Evolutionary conservation across 2,797 vertebrate species (phyloP).

Genomic region (Rhinoraja longicauda): DNA sequence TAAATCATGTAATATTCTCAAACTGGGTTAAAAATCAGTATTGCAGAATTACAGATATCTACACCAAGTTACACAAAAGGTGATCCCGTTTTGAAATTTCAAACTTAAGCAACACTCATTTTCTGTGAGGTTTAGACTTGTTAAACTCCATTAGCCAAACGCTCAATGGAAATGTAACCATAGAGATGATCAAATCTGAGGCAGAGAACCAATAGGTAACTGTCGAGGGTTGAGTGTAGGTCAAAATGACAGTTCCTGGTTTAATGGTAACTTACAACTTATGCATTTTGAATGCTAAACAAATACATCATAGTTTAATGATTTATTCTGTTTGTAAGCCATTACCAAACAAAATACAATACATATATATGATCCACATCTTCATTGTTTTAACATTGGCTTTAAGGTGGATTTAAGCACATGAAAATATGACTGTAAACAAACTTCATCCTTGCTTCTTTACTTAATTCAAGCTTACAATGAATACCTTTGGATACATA

Average conservation of each 20-base stretch:
- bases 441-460: not conserved
- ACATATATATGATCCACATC: not conserved
- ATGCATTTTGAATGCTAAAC: constrained; percentile 44
- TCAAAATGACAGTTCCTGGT: not conserved
- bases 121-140: no score
- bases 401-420: no score
- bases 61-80: not conserved
- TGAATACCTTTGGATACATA: constrained; percentile 49
- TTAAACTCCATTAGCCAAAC: not conserved
- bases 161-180: not conserved
- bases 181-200: not conserved
- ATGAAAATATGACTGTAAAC: not conserved
- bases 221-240: not conserved
- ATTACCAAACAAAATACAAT: not conserved
- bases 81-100: no score
- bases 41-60: not conserved
- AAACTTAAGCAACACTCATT: no score
- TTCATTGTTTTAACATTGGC: not conserved
- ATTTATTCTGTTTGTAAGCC: not conserved
- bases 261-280: constrained; percentile 40
- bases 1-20: not conserved
- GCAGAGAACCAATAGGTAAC: not conserved
- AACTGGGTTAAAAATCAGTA: not conserved
- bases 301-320: not conserved
- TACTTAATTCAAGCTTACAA: constrained; percentile 2